These are phyloP conservation scores for Acronicta psi DNA, from an alignment of 2,888 invertebrate species.

Conservation along the genomic window DNA sequence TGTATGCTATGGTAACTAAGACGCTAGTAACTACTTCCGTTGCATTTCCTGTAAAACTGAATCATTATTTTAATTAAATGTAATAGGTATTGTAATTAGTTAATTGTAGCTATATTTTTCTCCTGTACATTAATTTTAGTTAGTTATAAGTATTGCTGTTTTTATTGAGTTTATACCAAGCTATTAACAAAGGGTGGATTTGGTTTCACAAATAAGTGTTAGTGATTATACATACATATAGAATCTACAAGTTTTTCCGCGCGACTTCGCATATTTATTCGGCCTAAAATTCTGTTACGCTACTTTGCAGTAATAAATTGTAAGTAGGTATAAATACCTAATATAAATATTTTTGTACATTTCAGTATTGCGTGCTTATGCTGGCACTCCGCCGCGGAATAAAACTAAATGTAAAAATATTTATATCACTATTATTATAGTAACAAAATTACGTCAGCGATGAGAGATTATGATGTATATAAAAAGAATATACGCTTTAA, in stretches of 20 bases:
- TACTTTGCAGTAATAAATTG: too few relatives aligned
- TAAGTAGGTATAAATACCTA: too few relatives aligned
- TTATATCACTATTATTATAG: constrained; percentile 1
- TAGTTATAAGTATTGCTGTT: constrained; percentile 26
- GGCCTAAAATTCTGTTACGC: too few relatives aligned
- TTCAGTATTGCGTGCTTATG: too few relatives aligned
- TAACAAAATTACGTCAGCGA: constrained; percentile 8
- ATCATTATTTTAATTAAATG: constrained; percentile 11
- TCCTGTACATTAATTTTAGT: constrained; percentile 23
- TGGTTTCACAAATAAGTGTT: too few relatives aligned
- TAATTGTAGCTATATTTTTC: constrained; percentile 15
- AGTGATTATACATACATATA: too few relatives aligned
- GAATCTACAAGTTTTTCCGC: too few relatives aligned
- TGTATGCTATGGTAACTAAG: constrained; percentile 13
- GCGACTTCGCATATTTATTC: too few relatives aligned
- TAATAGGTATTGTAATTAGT: background rate
- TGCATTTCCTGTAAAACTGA: constrained; percentile 11
- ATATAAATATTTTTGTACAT: too few relatives aligned
- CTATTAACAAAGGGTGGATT: too few relatives aligned
- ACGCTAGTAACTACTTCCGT: constrained; percentile 12
- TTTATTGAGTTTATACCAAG: too few relatives aligned
- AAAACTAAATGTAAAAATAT: constrained; percentile 5
- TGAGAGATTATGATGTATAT: constrained; percentile 22
- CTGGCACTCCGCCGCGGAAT: too few relatives aligned
- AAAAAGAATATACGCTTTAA: constrained; percentile 8